Base-by-base conservation (phyloP, 2,113 vertebrate species). In the Rhea pennata region DNA sequence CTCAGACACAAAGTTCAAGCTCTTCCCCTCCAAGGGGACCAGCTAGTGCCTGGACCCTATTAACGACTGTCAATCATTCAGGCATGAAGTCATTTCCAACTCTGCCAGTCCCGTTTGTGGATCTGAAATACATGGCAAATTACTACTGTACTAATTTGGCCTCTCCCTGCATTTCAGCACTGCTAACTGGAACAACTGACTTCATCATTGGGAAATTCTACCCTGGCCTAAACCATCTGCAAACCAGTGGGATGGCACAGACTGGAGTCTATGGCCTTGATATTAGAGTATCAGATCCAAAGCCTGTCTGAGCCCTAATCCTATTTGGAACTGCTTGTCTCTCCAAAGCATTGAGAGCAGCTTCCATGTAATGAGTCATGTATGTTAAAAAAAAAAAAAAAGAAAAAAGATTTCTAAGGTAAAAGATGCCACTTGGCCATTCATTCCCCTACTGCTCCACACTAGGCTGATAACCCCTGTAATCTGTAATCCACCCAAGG, bases 31-130 rank as follows among this genome's bases (percentile, higher is more conserved):
- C 3, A 0, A 95, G 56, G 82, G 65, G 89, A 77, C 13, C 19
- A 89, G 91, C 84, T 92, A 82, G 54, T 80, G 88, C 70, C 75
- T 94, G 82, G 92, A 92, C 87, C 78, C 79, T 96, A 95, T 96
- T 93, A 97, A 72, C 87, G 91, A 93, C 46, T 95, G 94, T 94
- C 95, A 92, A 64, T 95, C 93, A 82, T 20, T 88, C 16, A 15
- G 48, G 87, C 71, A 75, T 81, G 76, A 94, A 86, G 69, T 94
- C 27, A 96, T 95, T 94, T 95, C 88, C 82, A 91, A 39, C 44
- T 64, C 84, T 93, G 84, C 77, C 92, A 95, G 72, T 59, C 83
- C 75, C 12, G 1, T 84, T 76, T 91, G 93, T 74, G 79, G 88
- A 94, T 72, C 72, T 69, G 88, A 51, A 90, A 67, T 61, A 92